Evolutionary conservation across 2,888 invertebrate species (phyloP), one percentile per base, ranked within the genome.

Genomic region (Parasteatoda lunata): DNA sequence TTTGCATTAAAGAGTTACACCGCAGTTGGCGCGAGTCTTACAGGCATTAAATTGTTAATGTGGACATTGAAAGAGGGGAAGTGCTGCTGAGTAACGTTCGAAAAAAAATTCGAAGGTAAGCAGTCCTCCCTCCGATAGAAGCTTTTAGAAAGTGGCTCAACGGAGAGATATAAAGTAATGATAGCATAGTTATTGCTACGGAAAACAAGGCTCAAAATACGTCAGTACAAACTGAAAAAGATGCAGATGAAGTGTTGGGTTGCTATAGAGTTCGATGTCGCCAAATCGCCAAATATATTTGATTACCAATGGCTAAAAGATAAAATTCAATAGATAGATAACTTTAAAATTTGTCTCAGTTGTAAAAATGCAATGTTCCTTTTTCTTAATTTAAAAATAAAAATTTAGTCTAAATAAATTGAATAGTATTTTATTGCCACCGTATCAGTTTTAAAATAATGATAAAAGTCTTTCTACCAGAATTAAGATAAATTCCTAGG

Each of bases 31-130:
- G 72, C 76, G 85, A 4, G 59, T 59, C 59, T n/a, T 86, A 77
- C 59, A 76, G 75, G 66, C 68, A 51, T 71, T 86, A 80, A 80
- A 86, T 86, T 86, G 85, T 86, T 86, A 86, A 86, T 86, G 85
- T 66, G 51, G 48, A n/a, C 59, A 59, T 13, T 6, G 30, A 68
- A 66, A 15, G 70, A 59, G 47, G 77, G 59, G 59, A 49, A 69
- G 64, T 59, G n/a, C 4, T 59, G 8, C 30, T 59, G 59, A 59
- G 59, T n/a, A 59, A 59, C 59, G 79, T 65, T 65, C 59, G 66
- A 13, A 45, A 73, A 73, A 73, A 73, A 71, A 49, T 49, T 73
- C 45, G 73, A 49, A 13, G 76, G 65, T 72, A 72, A n/a, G 72
- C n/a, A n/a, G 9, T 15, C 30, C 51, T 51, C n/a, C 15, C 72